These are phyloP conservation scores for Lates japonicus DNA, from an alignment of 2,797 vertebrate species.

Conservation along the genomic window DNA sequence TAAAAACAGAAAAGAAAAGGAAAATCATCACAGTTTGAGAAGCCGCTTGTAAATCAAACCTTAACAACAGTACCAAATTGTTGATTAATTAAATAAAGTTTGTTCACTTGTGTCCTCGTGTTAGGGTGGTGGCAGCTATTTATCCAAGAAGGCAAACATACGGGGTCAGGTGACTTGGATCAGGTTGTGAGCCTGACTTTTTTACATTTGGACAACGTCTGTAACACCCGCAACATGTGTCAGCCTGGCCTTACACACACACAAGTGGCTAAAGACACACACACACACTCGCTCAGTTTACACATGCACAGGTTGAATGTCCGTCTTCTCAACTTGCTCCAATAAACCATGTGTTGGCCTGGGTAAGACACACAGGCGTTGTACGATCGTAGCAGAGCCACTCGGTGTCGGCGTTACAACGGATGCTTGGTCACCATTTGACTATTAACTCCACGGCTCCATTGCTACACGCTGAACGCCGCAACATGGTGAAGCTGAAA, in stretches of 20 bases:
- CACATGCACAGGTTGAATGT: conserved; percentile 54
- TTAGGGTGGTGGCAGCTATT: not conserved
- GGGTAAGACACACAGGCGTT: conserved; percentile 12
- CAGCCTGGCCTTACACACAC: conserved; percentile 10
- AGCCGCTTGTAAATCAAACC: too few relatives aligned
- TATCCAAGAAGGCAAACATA: not conserved
- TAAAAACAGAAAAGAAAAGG: too few relatives aligned
- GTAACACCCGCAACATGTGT: conserved; percentile 48
- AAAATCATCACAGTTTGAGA: too few relatives aligned
- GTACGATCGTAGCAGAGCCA: conserved; percentile 3
- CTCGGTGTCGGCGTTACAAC: conserved; percentile 67
- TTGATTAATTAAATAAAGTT: too few relatives aligned
- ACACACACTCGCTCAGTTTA: not conserved
- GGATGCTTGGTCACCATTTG: conserved; percentile 49
- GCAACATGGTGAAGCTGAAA: conserved; percentile 44
- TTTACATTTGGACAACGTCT: not conserved
- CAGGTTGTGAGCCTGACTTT: not conserved
- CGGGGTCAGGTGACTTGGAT: not conserved
- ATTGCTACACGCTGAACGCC: conserved; percentile 41
- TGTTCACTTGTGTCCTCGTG: not conserved
- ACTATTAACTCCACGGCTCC: conserved; percentile 53
- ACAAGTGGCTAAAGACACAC: not conserved
- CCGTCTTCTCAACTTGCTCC: conserved; percentile 42
- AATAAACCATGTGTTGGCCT: conserved; percentile 45
- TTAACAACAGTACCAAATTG: too few relatives aligned